Evolutionary conservation across 2,113 vertebrate species (phyloP).

Genomic region (Rhabdornis inornatus): DNA sequence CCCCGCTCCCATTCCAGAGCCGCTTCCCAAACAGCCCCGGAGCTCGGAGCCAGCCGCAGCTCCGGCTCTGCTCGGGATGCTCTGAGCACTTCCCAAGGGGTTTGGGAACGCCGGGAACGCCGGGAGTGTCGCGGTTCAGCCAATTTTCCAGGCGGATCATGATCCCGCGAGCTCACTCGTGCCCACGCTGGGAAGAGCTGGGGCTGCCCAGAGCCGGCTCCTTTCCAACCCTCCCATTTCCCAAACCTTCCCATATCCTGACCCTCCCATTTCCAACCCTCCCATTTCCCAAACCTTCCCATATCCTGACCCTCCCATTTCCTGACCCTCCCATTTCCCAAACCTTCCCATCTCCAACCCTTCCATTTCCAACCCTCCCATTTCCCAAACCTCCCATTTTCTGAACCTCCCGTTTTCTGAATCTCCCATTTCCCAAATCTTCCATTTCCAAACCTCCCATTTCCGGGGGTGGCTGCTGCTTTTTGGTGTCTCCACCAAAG

Average conservation of each 20-base stretch:
- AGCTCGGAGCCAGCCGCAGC: no score
- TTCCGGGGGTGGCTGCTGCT: rapidly evolving
- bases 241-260: no score
- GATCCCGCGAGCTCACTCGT: not conserved
- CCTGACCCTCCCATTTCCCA: no score
- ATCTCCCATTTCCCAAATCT: no score
- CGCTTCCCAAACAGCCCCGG: no score
- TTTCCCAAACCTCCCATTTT: not conserved
- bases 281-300: no score
- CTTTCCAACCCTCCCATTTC: not conserved
- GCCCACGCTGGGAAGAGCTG: not conserved
- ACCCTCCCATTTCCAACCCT: no score
- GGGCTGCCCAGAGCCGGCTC: not conserved
- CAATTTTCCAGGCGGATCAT: rapidly evolving
- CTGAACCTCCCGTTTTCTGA: not conserved
- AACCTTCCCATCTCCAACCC: not conserved
- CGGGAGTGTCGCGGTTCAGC: rapidly evolving
- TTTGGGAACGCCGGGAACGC: rapidly evolving
- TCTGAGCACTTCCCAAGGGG: no score
- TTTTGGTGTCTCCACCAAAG: not conserved
- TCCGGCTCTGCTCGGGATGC: no score
- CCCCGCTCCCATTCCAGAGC: no score
- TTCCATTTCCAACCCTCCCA: not conserved
- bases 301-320: not conserved
- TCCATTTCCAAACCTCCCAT: no score